Percentiles rank a stretch among this genome's conserved stretches.
phyloP scores from a whole-genome alignment of 2,797 vertebrate species.

The Phalanger gymnotis region DNA sequence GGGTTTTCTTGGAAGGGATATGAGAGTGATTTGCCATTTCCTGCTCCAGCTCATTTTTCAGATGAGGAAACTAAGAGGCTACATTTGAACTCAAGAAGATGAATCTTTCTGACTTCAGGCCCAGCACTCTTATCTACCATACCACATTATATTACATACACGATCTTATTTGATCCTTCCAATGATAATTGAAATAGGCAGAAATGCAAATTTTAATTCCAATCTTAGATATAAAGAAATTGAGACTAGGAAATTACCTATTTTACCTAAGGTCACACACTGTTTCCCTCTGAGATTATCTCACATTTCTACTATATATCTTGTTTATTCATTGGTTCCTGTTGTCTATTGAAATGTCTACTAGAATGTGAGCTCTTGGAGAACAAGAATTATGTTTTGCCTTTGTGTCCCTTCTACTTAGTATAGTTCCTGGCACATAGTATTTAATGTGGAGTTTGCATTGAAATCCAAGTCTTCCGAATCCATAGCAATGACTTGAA shows the following conservation, averaged over 20 bases:
- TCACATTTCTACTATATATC: background rate
- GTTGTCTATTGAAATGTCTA: background rate
- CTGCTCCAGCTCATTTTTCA: background rate
- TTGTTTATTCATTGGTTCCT: background rate
- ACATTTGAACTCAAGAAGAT: background rate
- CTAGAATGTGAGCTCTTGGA: background rate
- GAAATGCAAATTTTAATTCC: background rate
- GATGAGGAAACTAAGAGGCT: background rate
- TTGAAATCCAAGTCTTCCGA: background rate
- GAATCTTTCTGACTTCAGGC: background rate
- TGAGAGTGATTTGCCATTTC: background rate
- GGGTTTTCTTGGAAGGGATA: background rate
- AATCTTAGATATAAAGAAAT: background rate
- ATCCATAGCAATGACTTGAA: background rate
- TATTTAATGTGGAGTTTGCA: background rate
- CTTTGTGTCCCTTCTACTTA: background rate
- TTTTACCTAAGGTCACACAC: background rate
- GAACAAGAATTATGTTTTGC: background rate
- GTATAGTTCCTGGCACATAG: background rate
- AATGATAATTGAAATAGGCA: background rate
- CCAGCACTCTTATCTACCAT: background rate
- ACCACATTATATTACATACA: background rate
- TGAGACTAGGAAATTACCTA: background rate
- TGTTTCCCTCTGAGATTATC: background rate
- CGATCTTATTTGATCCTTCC: background rate